Conservation (phyloP, 2,888 invertebrate genomes). For the Cistogaster globosa region DNA sequence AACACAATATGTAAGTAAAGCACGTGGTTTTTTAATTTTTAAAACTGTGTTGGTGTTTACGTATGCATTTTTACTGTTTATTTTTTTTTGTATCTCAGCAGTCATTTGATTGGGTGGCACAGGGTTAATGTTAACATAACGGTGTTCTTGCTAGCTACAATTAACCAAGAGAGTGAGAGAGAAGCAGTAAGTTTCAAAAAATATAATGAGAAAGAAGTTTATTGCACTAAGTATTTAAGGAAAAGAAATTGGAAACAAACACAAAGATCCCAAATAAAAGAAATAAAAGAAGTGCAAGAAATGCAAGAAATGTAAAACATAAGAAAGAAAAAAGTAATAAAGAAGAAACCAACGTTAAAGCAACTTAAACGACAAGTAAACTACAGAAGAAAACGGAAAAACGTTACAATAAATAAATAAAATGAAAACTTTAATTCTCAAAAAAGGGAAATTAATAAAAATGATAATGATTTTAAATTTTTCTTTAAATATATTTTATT, state of each 20-base stretch:
- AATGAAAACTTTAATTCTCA: background rate
- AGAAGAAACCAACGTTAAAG: background rate
- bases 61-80: background rate
- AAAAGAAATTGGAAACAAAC: background rate
- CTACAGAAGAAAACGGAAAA: conserved; percentile 1
- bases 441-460: conserved; percentile 5
- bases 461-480: conserved; percentile 33
- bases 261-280: background rate
- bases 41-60: conserved; percentile 33
- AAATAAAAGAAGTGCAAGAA: too few relatives aligned
- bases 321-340: background rate
- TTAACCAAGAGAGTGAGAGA: conserved; percentile 14
- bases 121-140: conserved; percentile 52
- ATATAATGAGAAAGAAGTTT: background rate
- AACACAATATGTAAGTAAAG: conserved; percentile 25
- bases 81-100: conserved; percentile 24
- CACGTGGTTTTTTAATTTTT: conserved; percentile 65
- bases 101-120: conserved; percentile 68
- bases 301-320: background rate
- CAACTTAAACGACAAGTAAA: conserved; percentile 17
- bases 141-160: background rate
- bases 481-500: conserved; percentile 44
- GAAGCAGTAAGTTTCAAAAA: background rate
- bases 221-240: background rate
- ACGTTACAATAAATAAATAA: conserved; percentile 37